A percentile compares a stretch with the other conserved stretches of the same genome.
Evolutionary conservation across 1,140 invertebrate genomes (phyloP).

Genomic region (Littorina saxatilis): DNA sequence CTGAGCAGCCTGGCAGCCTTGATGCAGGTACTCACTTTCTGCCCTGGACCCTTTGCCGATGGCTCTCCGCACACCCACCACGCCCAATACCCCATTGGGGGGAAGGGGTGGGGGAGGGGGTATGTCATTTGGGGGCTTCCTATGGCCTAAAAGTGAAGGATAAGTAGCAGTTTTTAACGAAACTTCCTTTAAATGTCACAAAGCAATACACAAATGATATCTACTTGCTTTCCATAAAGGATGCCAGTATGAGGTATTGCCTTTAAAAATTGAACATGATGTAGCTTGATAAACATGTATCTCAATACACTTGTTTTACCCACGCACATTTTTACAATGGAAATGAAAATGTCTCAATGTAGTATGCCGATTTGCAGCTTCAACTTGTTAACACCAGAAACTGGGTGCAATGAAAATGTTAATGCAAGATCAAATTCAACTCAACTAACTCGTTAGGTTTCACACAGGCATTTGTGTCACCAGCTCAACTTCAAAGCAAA

Average conservation of each 20-base stretch:
- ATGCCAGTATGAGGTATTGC: not conserved
- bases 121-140: constrained; percentile 25
- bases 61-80: constrained; percentile 5
- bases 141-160: constrained; percentile 25
- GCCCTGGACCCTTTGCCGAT: not conserved
- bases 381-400: too few species aligned
- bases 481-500: too few species aligned
- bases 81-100: constrained; percentile 18
- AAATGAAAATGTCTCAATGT: too few species aligned
- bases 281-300: not conserved
- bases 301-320: not conserved
- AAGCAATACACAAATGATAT: not conserved
- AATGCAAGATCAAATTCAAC: too few species aligned
- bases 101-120: constrained; percentile 39
- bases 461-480: too few species aligned
- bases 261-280: not conserved
- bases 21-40: constrained; percentile 12
- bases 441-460: too few species aligned
- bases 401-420: too few species aligned
- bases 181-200: not conserved
- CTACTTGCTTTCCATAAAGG: not conserved
- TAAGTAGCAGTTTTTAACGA: not conserved
- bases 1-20: constrained; percentile 18
- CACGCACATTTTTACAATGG: too few species aligned
- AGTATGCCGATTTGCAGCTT: too few species aligned